Conservation (phyloP, 2,888 invertebrate species). For the Heteropelma amictum region DNA sequence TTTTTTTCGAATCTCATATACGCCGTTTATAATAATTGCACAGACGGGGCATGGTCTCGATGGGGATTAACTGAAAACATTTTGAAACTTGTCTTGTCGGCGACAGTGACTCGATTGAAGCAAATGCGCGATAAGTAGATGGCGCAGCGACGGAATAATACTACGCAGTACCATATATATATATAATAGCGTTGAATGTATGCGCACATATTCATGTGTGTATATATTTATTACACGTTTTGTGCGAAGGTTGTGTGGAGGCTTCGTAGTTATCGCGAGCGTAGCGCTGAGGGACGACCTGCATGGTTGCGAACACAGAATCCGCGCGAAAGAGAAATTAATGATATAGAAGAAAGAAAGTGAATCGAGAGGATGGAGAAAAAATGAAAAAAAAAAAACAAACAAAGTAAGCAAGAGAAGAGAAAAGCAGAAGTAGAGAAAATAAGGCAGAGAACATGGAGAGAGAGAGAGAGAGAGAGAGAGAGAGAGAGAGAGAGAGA, state of each 20-base stretch:
- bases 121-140: slow-evolving; percentile 55
- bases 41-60: no score
- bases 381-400: neutral
- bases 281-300: neutral
- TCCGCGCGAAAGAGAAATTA: neutral
- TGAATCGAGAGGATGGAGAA: neutral
- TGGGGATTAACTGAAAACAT: no score
- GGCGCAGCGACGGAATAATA: slow-evolving; percentile 30
- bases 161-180: neutral
- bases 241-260: neutral
- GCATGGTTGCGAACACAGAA: slow-evolving; percentile 1
- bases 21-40: no score
- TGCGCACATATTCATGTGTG: neutral
- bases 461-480: neutral
- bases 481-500: neutral
- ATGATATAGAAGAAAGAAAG: neutral
- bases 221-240: neutral
- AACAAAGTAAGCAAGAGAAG: neutral
- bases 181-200: neutral
- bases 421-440: neutral
- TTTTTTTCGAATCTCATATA: no score
- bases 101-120: slow-evolving; percentile 40
- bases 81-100: slow-evolving; percentile 33
- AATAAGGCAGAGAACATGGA: neutral
- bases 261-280: slow-evolving; percentile 1